Evolutionary conservation across 2,888 invertebrate genomes (phyloP).

Genomic region (Lottia scabra): DNA sequence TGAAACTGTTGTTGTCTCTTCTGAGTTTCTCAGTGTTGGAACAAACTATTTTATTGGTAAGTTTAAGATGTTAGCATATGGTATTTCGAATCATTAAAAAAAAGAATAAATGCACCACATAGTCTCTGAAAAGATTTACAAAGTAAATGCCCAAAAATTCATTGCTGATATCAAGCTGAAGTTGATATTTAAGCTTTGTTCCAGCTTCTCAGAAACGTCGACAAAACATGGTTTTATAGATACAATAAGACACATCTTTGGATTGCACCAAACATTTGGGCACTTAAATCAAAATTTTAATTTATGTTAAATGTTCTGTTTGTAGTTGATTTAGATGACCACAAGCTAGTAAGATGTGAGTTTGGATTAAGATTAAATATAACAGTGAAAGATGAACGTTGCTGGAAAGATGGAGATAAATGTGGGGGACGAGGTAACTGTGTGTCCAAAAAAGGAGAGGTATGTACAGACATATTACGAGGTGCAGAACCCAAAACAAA

Average conservation of each 20-base stretch:
- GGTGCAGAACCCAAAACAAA: too few species aligned
- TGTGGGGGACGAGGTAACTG: constrained; percentile 29
- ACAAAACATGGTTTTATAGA: too few species aligned
- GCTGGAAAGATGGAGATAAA: constrained; percentile 71
- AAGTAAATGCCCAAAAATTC: too few species aligned
- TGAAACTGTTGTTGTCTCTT: constrained; percentile 17
- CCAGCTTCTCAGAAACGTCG: too few species aligned
- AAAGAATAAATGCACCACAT: background rate
- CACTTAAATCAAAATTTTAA: too few species aligned
- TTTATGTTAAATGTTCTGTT: too few species aligned
- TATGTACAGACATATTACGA: background rate
- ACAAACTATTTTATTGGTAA: constrained; percentile 32
- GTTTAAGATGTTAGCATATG: background rate
- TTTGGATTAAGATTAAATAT: constrained; percentile 41
- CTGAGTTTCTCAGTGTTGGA: constrained; percentile 20
- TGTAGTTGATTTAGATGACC: constrained; percentile 20
- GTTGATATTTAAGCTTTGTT: too few species aligned
- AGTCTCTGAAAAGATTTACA: too few species aligned
- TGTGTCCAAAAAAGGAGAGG: constrained; percentile 36
- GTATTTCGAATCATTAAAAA: too few species aligned
- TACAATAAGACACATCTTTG: too few species aligned
- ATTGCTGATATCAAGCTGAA: too few species aligned
- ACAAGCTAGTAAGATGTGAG: constrained; percentile 28
- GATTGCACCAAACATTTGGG: too few species aligned
- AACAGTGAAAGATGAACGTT: constrained; percentile 71